Evolutionary conservation across 2,888 invertebrate genomes (phyloP), one percentile per base, ranked within the genome.

Genomic region (Dicyrtoma fusca): DNA sequence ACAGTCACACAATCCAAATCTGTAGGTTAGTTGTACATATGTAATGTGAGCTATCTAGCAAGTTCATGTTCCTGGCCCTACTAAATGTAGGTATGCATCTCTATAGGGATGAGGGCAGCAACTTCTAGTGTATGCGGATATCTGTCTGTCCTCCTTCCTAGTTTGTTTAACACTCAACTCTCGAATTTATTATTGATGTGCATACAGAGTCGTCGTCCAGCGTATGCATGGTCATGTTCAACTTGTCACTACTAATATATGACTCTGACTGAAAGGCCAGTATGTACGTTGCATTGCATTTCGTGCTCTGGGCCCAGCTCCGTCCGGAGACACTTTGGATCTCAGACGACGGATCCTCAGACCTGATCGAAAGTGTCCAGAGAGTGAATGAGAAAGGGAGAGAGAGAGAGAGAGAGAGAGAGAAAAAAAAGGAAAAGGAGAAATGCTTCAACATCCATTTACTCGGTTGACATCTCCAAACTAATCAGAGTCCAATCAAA

Each of bases 401-500:
- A 42, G 61, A 61, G 44, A 34, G 44, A 61, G 34, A 34, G 44
- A 61, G 59, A 44, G 45, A 44, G 45, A 44, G 45, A 13, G 17
- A 51, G 51, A 23, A 25, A 59, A 34, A 49, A 17, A 49, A 13
- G 17, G 49, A 17, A 23, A 55, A 23, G 47, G 47, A 63, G 45
- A 63, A 47, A 47, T 63, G 63, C 63, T 63, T 47, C 63, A 71
- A 74, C 71, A 75, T 72, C 73, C 77, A 75, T 76, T 76, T 74
- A 76, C 74, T 69, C 25, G 44, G 55, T 65, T 76, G 76, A 76
- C 75, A 76, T 76, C 75, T 64, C 70, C 71, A 19, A 71, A 75
- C 75, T 77, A 77, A 77, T 77, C 75, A 74, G 70, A 73, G 69
- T 71, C 72, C 72, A 75, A 75, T 75, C 74, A 77, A 77, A 77